A percentile compares a stretch with the other conserved stretches of the same genome.
phyloP scores from a whole-genome alignment of 2,797 vertebrate genomes.

The Mycteria americana region DNA sequence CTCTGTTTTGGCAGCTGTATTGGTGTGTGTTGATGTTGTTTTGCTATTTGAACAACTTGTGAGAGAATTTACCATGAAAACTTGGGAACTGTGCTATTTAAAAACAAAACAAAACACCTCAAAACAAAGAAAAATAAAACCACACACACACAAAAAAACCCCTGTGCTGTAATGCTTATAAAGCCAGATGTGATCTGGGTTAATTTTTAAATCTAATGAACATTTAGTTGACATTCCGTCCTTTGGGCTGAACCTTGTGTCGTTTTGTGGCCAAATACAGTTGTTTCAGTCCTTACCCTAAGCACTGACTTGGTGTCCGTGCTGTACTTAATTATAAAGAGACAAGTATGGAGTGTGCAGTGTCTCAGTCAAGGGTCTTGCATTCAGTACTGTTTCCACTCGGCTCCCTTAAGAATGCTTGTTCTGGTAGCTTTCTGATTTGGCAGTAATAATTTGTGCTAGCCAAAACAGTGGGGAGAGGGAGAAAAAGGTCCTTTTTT shows the following conservation, averaged over 20 bases:
- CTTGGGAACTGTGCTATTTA: neutral
- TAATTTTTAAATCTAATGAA: neutral
- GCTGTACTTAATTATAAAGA: neutral
- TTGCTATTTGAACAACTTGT: neutral
- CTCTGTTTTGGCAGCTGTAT: neutral
- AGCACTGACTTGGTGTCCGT: neutral
- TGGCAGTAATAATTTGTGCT: neutral
- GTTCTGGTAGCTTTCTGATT: neutral
- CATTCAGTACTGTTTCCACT: neutral
- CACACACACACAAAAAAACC: rapidly evolving
- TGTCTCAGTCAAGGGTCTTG: neutral
- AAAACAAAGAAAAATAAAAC: neutral
- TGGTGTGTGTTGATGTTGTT: neutral
- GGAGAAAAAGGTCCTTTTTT: neutral
- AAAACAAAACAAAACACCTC: neutral
- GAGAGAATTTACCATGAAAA: neutral
- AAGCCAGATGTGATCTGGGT: neutral
- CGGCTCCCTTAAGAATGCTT: neutral
- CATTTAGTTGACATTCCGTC: neutral
- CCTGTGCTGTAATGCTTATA: neutral
- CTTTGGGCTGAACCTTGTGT: neutral
- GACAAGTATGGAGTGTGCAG: rapidly evolving
- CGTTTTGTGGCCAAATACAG: neutral
- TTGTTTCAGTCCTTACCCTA: neutral
- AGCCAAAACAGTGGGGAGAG: neutral